Conservation (phyloP, 2,113 vertebrate genomes). For the Dolichallabes microphthalmus region DNA sequence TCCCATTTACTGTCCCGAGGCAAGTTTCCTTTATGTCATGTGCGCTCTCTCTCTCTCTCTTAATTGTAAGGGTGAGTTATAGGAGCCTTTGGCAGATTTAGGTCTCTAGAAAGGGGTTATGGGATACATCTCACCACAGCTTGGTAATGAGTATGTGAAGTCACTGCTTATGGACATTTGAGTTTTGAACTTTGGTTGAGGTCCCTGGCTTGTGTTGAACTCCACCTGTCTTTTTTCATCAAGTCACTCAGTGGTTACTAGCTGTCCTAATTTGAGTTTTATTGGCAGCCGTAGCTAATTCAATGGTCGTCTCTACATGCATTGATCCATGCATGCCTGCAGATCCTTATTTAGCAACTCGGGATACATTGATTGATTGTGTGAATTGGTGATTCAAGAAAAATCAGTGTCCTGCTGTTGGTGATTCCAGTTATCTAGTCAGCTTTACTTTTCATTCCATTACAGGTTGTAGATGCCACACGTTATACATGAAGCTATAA, state of each 20-base stretch:
- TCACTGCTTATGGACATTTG: background rate
- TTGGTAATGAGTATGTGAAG: background rate
- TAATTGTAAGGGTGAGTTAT: conserved; percentile 63
- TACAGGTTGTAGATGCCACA: background rate
- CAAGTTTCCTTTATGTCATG: conserved; percentile 62
- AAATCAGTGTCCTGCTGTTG: too few relatives aligned
- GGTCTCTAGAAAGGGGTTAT: background rate
- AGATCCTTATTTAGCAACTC: too few relatives aligned
- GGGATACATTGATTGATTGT: too few relatives aligned
- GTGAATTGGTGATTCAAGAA: too few relatives aligned
- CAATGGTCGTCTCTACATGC: too few relatives aligned
- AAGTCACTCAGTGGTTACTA: background rate
- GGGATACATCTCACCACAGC: background rate
- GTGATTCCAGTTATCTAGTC: too few relatives aligned
- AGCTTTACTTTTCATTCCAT: background rate
- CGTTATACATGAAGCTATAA: background rate
- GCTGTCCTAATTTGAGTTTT: too few relatives aligned
- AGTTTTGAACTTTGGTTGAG: background rate
- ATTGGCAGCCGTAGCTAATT: too few relatives aligned
- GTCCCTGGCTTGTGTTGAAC: background rate
- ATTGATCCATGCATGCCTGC: too few relatives aligned
- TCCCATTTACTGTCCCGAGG: conserved; percentile 54
- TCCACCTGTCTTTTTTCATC: background rate
- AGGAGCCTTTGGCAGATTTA: conserved; percentile 53
- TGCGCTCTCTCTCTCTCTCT: conserved; percentile 34